Base-by-base conservation (phyloP, 35 echinoderm and acorn worm species). In the Apostichopus californicus region DNA sequence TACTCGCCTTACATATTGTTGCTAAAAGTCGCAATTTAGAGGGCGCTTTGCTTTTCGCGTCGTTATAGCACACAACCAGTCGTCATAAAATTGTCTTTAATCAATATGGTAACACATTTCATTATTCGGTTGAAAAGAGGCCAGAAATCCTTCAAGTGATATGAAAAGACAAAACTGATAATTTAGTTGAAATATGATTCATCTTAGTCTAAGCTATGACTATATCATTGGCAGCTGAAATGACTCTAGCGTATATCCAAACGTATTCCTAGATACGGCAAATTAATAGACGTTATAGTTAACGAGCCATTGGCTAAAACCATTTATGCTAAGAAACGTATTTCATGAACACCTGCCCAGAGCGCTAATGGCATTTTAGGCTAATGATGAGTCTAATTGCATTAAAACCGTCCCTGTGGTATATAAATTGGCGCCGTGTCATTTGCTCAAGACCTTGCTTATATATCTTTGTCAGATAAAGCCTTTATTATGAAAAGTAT, bases 261-360 rank as follows among this genome's bases (percentile, higher is more conserved):
- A 75, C 20, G 17, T 75, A 75, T 18, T 18, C 71, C 17, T 18
- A 7, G 14, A 75, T 75, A 75, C 17, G 17, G 71, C 6, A 7
- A 75, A 75, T 75, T 75, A 75, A 75, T 75, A 75, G 17, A 75
- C 14, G 71, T 75, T 75, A 18, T 22, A 75, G 14, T 75, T 75
- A 75, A 75, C 71, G 71, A 75, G 71, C 71, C 71, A 75, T 75
- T 75, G 14, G 71, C 14, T 75, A 75, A 75, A 18, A 75, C 71
- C 71, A 75, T 75, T 75, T 75, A 5, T 75, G 71, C 71, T 75
- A 8, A 75, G 6, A 75, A 75, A 75, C 71, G 14, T 75, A 75
- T 75, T 75, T 75, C 71, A 75, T 75, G 17, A 75, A 75, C 71
- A 75, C 71, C 71, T 75, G 71, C 71, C 71, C 71, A 75, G 71